Conservation (phyloP, 2,797 vertebrate genomes). For the Macropus fuliginosus region DNA sequence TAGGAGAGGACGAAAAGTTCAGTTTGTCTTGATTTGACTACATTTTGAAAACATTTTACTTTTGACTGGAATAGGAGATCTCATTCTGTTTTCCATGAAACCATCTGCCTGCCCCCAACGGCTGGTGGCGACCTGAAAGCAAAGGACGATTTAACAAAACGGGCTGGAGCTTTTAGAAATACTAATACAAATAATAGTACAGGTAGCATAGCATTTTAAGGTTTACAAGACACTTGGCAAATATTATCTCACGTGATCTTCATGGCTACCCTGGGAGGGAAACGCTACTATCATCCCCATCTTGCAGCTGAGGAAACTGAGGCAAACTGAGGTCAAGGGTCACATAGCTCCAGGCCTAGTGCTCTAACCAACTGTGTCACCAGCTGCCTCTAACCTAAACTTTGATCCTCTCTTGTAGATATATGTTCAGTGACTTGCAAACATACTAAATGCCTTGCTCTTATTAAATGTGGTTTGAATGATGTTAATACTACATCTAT, state of each 20-base stretch:
- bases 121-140: background rate
- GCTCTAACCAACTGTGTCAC: background rate
- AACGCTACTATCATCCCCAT: background rate
- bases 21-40: background rate
- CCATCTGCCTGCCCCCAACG: background rate
- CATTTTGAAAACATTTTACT: background rate
- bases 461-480: background rate
- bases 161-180: background rate
- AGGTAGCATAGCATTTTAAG: background rate
- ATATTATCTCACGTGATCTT: background rate
- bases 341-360: background rate
- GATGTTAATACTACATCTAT: background rate
- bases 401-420: background rate
- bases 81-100: background rate
- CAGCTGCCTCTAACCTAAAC: background rate
- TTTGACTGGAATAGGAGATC: background rate
- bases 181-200: background rate
- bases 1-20: background rate
- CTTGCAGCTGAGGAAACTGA: background rate
- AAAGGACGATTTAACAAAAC: background rate
- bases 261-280: background rate
- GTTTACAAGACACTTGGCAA: background rate
- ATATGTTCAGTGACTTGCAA: background rate
- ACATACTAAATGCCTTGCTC: too few relatives aligned
- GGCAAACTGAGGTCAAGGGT: background rate